phyloP scores from a whole-genome alignment of 1,140 invertebrate genomes.

The Micrasema minimum region DNA sequence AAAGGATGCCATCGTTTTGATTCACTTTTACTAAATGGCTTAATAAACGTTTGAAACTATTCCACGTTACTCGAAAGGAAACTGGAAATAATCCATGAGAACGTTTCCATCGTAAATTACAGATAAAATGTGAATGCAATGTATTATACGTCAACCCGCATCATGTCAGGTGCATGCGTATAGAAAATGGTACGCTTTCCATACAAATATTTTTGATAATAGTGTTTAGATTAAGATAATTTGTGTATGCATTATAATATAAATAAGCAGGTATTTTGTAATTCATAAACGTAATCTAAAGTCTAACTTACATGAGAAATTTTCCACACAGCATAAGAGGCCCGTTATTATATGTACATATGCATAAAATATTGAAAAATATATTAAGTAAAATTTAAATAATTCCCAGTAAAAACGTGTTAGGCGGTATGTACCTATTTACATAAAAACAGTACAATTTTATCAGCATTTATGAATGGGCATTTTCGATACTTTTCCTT shows the following conservation, averaged over 20 bases:
- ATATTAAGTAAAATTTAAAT: too few relatives aligned
- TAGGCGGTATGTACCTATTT: too few relatives aligned
- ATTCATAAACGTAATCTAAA: background rate
- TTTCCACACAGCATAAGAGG: too few relatives aligned
- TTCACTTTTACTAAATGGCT: constrained; percentile 30
- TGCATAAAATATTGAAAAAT: too few relatives aligned
- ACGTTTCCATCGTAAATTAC: background rate
- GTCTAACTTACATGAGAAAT: background rate
- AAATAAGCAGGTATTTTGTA: background rate
- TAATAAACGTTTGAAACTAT: constrained; percentile 28
- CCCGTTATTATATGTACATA: too few relatives aligned
- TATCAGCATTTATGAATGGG: too few relatives aligned
- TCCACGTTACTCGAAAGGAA: constrained; percentile 1
- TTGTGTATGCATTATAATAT: too few relatives aligned
- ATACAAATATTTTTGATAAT: constrained; percentile 1
- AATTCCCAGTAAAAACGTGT: too few relatives aligned
- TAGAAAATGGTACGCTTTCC: constrained; percentile 11
- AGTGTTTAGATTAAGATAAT: too few relatives aligned
- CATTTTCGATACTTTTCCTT: too few relatives aligned
- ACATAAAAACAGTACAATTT: too few relatives aligned
- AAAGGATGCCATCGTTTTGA: constrained; percentile 26
- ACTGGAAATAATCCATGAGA: constrained; percentile 5
- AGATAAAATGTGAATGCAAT: constrained; percentile 2
- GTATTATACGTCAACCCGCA: constrained; percentile 14
- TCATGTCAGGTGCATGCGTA: background rate